Evolutionary conservation across 2,797 vertebrate genomes (phyloP), one percentile per base, ranked within the genome.

Genomic region (Valencia hispanica): DNA sequence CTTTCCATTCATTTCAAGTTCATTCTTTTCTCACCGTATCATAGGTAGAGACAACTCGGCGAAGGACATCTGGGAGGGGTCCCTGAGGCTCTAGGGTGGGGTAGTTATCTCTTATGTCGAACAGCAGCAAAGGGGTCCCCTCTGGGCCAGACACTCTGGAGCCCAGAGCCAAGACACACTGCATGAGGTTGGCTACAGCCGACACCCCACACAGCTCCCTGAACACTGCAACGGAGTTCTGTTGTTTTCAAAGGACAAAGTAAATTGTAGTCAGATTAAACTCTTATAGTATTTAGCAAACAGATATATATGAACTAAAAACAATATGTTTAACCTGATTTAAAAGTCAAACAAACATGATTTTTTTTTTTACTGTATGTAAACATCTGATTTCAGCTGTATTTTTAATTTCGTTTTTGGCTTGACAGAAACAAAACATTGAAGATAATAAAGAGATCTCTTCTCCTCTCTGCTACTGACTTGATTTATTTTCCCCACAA

Each of bases 161-260:
- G 74, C 96, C 96, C 87, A 98, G 94, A 0, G 97, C 97, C 90
- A 98, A 88, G 75, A 98, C 96, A 77, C 97, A 98, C 93, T 98
- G 97, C 96, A 97, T 98, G 89, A 98, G 97, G 92, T 98, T 98
- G 80, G 97, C 96, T 92, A 97, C 97, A 1, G 96, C 96, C 2
- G 97, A 97, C 70, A 98, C 96, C 61, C 97, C 97, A 50, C 97
- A 99, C 77, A 98, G 92, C 91, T 99, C 97, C 93, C 97, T 96
- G 94, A 98, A 99, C 69, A 96, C 95, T 66, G 94, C 96, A 72
- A 98, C 95, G 0, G 97, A 96, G 85, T 96, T 97, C 97, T 99
- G 81, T 76, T 32, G 14, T 39, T 39, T 39, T 39, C 6, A 9
- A 15, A 3, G 14, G 20, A 50, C 27, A 27, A 68, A 48, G 22